Evolutionary conservation across 2,113 vertebrate species (phyloP).

Genomic region (Saimiri boliviensis): DNA sequence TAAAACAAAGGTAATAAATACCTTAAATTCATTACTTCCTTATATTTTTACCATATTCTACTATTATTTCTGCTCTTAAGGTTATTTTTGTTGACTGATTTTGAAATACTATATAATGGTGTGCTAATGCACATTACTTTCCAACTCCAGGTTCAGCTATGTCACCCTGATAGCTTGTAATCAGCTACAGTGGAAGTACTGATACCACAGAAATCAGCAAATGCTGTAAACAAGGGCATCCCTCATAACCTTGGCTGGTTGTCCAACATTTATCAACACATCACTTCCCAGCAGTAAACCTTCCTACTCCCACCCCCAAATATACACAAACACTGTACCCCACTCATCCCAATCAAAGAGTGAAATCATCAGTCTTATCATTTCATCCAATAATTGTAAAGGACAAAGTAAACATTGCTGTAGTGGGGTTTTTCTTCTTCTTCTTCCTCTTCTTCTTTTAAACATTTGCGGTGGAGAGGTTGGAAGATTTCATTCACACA

Average conservation of each 20-base stretch:
- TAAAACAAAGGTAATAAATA: neutral
- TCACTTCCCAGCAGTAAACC: neutral
- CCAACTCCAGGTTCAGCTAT: neutral
- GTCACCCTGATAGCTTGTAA: neutral
- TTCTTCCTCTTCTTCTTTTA: neutral
- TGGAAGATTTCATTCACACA: constrained; percentile 63
- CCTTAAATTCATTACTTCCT: neutral
- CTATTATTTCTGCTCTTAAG: neutral
- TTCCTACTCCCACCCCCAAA: neutral
- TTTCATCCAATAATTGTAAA: constrained; percentile 28
- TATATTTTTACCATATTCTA: neutral
- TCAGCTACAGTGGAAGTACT: neutral
- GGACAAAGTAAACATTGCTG: constrained; percentile 34
- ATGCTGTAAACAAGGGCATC: neutral
- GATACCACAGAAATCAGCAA: neutral
- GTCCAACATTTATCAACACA: neutral
- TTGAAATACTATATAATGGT: neutral
- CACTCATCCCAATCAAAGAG: neutral
- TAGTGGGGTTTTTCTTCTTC: neutral
- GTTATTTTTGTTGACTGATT: neutral
- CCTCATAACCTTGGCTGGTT: neutral
- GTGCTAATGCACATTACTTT: neutral
- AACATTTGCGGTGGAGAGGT: neutral
- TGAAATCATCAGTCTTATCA: neutral
- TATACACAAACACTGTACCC: neutral